phyloP scores from a whole-genome alignment of 2,888 invertebrate species.

The Mimas tiliae region DNA sequence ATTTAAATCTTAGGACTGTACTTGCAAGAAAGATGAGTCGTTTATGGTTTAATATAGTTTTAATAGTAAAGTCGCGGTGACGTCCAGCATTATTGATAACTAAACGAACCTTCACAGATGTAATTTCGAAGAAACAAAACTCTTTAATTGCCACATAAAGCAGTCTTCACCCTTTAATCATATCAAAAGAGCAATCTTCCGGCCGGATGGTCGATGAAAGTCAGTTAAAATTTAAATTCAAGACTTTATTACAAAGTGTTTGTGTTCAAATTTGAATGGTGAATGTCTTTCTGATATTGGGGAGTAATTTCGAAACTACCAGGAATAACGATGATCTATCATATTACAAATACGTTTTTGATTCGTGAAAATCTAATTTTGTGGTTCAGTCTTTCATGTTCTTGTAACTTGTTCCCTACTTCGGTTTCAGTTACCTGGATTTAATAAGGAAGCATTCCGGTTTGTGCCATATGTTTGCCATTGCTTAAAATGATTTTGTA shows the following conservation, averaged over 20 bases:
- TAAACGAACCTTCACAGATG: conserved; percentile 49
- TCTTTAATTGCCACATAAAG: conserved; percentile 81
- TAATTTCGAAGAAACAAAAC: conserved; percentile 65
- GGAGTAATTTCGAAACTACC: conserved; percentile 69
- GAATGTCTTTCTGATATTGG: conserved; percentile 47
- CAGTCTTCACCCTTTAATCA: conserved; percentile 83
- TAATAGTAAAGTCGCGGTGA: background rate
- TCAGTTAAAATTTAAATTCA: conserved; percentile 44
- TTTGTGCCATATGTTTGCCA: background rate
- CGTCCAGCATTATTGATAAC: conserved; percentile 28
- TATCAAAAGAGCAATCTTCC: conserved; percentile 83
- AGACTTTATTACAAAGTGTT: conserved; percentile 4
- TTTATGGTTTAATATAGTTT: background rate
- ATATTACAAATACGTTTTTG: conserved; percentile 79
- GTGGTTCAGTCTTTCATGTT: conserved; percentile 63
- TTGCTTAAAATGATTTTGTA: background rate
- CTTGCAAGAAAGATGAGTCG: too few relatives aligned
- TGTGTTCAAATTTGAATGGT: conserved; percentile 14
- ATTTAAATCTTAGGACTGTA: too few relatives aligned
- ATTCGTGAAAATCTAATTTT: conserved; percentile 78
- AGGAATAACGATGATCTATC: conserved; percentile 74
- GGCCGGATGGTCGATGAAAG: conserved; percentile 70
- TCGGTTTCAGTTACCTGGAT: conserved; percentile 47
- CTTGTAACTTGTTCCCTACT: conserved; percentile 52
- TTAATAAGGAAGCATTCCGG: conserved; percentile 16